Conservation (phyloP, 2,797 vertebrate genomes). For the Pseudochromis fuscus region DNA sequence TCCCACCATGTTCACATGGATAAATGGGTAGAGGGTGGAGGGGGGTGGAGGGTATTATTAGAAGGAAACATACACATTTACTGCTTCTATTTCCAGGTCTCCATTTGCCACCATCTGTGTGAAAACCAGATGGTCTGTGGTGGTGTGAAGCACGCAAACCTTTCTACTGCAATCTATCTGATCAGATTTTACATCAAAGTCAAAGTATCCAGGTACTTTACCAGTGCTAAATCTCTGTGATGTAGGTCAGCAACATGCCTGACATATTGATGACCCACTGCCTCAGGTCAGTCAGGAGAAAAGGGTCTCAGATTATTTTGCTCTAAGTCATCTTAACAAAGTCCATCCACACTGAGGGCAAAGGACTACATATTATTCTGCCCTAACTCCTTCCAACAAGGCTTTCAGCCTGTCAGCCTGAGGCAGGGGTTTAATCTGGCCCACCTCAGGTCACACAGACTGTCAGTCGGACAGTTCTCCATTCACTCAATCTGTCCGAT, state of each 20-base stretch:
- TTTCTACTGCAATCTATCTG: neutral
- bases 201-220: neutral
- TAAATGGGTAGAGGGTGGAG: neutral
- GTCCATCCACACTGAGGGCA: neutral
- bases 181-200: neutral
- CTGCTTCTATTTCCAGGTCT: slow-evolving; percentile 40
- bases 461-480: neutral
- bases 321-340: slow-evolving; percentile 26
- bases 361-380: slow-evolving; percentile 39
- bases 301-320: slow-evolving; percentile 5
- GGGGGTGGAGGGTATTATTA: slow-evolving; percentile 31
- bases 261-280: slow-evolving; percentile 19
- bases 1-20: slow-evolving; percentile 6
- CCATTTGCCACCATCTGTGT: slow-evolving; percentile 17
- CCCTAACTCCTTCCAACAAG: slow-evolving; percentile 43
- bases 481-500: neutral
- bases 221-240: neutral
- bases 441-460: neutral
- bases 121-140: slow-evolving; percentile 2
- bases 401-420: slow-evolving; percentile 3
- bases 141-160: neutral
- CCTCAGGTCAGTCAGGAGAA: slow-evolving; percentile 39
- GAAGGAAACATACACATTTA: slow-evolving; percentile 20
- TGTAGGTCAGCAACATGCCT: neutral
- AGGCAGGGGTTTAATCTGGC: slow-evolving; percentile 24